Base-by-base conservation (phyloP, 2,113 vertebrate species). In the Stegastes partitus region DNA sequence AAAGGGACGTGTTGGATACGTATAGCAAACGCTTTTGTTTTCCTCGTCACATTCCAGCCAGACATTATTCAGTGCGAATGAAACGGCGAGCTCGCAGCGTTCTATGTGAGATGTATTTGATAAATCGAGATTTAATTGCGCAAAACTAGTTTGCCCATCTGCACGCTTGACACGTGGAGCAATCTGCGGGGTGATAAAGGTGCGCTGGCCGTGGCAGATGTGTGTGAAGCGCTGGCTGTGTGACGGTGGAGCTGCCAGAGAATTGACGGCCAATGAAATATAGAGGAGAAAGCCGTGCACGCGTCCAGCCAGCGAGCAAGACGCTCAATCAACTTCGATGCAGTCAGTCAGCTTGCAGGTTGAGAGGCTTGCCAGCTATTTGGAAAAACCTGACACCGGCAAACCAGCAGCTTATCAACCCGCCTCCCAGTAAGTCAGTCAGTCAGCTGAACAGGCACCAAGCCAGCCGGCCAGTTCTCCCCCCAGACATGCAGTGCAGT, bases 251-350 rank as follows among this genome's bases (percentile, higher is more conserved):
- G 31, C 51, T 77, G 70, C 39, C 66, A 49, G 2, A 37, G 7
- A 76, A 68, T 54, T 72, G 65, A 77, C 58, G 77, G 44, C 55
- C 28, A 56, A 70, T 78, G 56, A 80, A 87, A 84, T 70, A 67
- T 56, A 75, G 50, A 63, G 42, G n/a, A 68, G 49, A 57, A 26
- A 58, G 51, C 8, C 70, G 2, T 42, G 39, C 8, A 50, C 12
- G 22, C 26, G 65, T 19, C 54, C 47, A 50, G 75, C 44, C 21
- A 65, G 28, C 67, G n/a, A 54, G 54, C 21, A 19, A 67, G 25
- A 11, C 1, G 26, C 64, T 44, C 39, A 45, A 39, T 54, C 54
- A 51, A 66, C 42, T 37, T 61, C 0, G 14, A n/a, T 49, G 10
- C 26, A 65, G 28, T 28, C 58, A 49, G 21, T 39, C 53, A 45